Evolutionary conservation across 1,140 invertebrate genomes (phyloP).

Genomic region (Drosophila bocqueti): DNA sequence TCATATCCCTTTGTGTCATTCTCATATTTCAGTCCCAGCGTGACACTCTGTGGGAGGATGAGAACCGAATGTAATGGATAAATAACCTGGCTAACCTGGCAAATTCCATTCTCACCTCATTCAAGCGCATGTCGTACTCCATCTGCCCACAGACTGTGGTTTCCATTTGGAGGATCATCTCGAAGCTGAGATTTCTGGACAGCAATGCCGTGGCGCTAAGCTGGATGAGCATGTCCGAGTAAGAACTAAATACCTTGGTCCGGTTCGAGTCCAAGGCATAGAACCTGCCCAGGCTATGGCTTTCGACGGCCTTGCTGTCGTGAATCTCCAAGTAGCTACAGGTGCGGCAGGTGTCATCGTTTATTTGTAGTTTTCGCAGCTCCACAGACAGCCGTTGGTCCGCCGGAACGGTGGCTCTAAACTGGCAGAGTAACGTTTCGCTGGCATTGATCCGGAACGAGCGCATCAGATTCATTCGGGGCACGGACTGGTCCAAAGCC

Average conservation of each 20-base stretch:
- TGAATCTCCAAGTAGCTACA: slow-evolving; percentile 90
- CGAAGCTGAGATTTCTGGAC: slow-evolving; percentile 86
- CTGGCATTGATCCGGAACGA: slow-evolving; percentile 49
- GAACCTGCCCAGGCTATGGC: slow-evolving; percentile 87
- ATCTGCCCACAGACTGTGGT: slow-evolving; percentile 84
- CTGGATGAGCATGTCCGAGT: slow-evolving; percentile 87
- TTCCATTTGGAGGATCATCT: slow-evolving; percentile 86
- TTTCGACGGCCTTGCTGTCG: slow-evolving; percentile 88
- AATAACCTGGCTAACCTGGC: not conserved
- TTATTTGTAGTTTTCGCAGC: slow-evolving; percentile 86
- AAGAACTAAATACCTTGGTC: slow-evolving; percentile 86
- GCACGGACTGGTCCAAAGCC: slow-evolving; percentile 47
- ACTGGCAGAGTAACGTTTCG: slow-evolving; percentile 85
- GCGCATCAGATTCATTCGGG: slow-evolving; percentile 53
- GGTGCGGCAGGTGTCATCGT: slow-evolving; percentile 20
- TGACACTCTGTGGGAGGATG: slow-evolving; percentile 17
- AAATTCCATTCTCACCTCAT: slow-evolving; percentile 23
- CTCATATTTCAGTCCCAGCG: slow-evolving; percentile 9
- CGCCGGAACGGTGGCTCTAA: slow-evolving; percentile 83
- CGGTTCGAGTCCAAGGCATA: slow-evolving; percentile 86
- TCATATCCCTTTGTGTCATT: slow-evolving; percentile 22
- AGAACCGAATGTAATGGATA: not conserved
- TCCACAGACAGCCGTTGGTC: slow-evolving; percentile 86
- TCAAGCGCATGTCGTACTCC: slow-evolving; percentile 16
- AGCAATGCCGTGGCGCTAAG: slow-evolving; percentile 86